Base-by-base conservation (phyloP, 2,888 invertebrate species). In the Scrobipalpa atriplicella region DNA sequence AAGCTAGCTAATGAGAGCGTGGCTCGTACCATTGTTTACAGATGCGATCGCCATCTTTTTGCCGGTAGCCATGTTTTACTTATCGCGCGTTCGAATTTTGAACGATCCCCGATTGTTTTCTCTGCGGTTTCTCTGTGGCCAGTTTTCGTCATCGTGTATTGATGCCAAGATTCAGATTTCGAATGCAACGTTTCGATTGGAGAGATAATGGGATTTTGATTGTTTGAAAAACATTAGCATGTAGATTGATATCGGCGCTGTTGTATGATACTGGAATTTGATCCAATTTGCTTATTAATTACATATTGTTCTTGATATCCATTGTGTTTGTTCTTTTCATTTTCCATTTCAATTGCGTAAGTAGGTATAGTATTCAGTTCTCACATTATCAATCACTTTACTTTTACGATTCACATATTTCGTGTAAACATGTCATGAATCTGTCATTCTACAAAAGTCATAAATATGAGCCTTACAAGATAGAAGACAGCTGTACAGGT, bases 1-100 rank as follows among this genome's bases (percentile, higher is more conserved):
- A 83, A 81, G 83, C 86, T 81, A 81, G 89, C 88, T 92, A 92
- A 92, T 91, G 91, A 92, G 92, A 87, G 89, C 89, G 87, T 85
- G 88, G 86, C 82, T 79, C 78, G 78, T 78, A 80, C 90, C 89
- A 92, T 92, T 92, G 92, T 92, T 87, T 89, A 86, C 87, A 76
- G 81, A 83, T 82, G 74, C 75, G 76, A 83, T 82, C 79, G 72
- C 68, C 73, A 68, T 89, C 89, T 91, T 89, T 90, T 90, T 87
- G 86, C 76, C 85, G 81, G 89, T 84, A 87, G 87, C 84, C 87
- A 85, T 90, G 90, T 90, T 89, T 83, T 77, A 86, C 86, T 89
- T 92, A 91, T 90, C 67, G 70, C 74, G 81, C 80, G 83, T 82
- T 84, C 83, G 84, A 83, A 85, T 81, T 72, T 79, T 73, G 78